Evolutionary conservation across 2,888 invertebrate species (phyloP).

Genomic region (Rotaria macrura): DNA sequence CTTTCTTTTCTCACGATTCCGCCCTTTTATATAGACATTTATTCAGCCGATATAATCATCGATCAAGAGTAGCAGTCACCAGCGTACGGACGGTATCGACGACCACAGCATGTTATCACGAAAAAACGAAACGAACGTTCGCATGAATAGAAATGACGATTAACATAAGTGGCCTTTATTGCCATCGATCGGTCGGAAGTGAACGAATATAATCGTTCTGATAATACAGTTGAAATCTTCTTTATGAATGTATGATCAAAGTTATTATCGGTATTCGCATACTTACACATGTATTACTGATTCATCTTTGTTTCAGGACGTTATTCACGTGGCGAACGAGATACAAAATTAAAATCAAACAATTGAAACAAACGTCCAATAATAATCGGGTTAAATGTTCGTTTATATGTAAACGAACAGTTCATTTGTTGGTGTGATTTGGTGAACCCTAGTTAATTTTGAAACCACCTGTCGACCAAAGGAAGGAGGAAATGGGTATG

Average conservation of each 20-base stretch:
- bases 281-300: neutral
- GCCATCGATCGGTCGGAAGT: neutral
- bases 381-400: neutral
- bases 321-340: neutral
- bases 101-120: neutral
- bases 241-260: neutral
- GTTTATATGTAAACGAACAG: neutral
- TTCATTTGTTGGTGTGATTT: no score
- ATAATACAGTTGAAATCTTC: neutral
- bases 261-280: neutral
- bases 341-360: neutral
- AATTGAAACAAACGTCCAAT: neutral
- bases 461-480: neutral
- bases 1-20: neutral
- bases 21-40: neutral
- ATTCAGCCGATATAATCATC: conserved; percentile 1
- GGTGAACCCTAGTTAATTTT: neutral
- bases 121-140: neutral
- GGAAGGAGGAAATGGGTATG: conserved; percentile 1
- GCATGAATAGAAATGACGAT: neutral
- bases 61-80: neutral
- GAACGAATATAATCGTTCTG: neutral
- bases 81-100: neutral
- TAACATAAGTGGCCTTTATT: neutral
- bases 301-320: neutral